A percentile compares a stretch with the other conserved stretches of the same genome.
phyloP scores from a whole-genome alignment of 2,113 vertebrate species.

The Hippocampus zosterae region DNA sequence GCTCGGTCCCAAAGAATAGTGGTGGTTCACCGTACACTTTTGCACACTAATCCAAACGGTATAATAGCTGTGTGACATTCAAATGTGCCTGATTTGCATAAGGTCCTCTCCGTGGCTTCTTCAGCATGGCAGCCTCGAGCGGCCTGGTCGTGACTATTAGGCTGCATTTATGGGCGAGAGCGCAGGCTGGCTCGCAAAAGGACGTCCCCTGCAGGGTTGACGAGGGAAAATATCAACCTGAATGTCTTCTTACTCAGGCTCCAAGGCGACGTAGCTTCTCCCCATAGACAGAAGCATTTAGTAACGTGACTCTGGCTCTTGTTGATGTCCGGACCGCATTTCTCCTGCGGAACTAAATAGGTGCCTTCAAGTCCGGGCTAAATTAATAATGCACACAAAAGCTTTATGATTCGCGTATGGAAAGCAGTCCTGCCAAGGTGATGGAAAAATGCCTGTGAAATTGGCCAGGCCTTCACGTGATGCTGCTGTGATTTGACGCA shows the following conservation, averaged over 20 bases:
- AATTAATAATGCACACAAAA: slow-evolving; percentile 65
- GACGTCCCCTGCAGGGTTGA: slow-evolving; percentile 30
- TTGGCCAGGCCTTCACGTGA: slow-evolving; percentile 28
- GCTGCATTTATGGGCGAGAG: slow-evolving; percentile 11
- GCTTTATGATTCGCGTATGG: slow-evolving; percentile 56
- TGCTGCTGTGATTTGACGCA: slow-evolving; percentile 27
- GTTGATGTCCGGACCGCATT: slow-evolving; percentile 38
- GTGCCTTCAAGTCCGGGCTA: slow-evolving; percentile 47
- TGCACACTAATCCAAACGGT: slow-evolving; percentile 30
- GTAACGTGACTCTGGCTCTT: slow-evolving; percentile 32
- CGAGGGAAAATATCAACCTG: slow-evolving; percentile 29
- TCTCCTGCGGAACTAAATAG: slow-evolving; percentile 49
- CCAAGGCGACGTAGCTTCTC: slow-evolving; percentile 6
- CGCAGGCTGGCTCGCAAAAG: slow-evolving; percentile 9
- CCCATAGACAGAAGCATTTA: slow-evolving; percentile 19
- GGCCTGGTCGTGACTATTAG: slow-evolving; percentile 7
- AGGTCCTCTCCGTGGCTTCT: slow-evolving; percentile 5
- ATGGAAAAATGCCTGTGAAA: slow-evolving; percentile 34
- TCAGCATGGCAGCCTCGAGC: slow-evolving; percentile 35
- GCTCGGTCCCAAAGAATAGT: slow-evolving; percentile 22
- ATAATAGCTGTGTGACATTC: slow-evolving; percentile 33
- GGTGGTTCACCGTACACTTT: slow-evolving; percentile 13
- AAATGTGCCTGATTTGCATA: slow-evolving; percentile 50
- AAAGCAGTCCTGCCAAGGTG: slow-evolving; percentile 43
- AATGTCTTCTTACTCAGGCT: slow-evolving; percentile 16